Evolutionary conservation across 2,797 vertebrate species (phyloP).

Genomic region (Premnoplex brunnescens): DNA sequence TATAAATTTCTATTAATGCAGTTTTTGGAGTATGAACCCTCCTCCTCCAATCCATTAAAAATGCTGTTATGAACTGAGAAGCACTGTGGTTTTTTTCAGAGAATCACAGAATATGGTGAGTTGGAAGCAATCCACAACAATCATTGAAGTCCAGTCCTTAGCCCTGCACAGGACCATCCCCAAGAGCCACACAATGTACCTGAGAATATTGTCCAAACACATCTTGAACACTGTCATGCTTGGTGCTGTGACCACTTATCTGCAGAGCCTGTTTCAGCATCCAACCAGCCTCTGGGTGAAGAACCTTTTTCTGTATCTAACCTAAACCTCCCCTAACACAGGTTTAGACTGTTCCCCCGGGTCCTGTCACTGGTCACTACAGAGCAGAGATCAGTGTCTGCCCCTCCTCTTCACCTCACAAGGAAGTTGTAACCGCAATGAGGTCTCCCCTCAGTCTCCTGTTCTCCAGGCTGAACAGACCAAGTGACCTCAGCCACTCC

Average conservation of each 20-base stretch:
- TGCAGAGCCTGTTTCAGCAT: not conserved
- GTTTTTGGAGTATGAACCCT: fast-evolving
- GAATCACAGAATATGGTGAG: not conserved
- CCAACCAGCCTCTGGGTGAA: not conserved
- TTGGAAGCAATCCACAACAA: not conserved
- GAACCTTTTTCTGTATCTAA: not conserved
- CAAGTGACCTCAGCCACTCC: not conserved
- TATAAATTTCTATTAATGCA: not conserved
- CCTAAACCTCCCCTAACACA: not conserved
- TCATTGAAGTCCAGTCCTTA: not conserved
- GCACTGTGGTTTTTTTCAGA: not conserved
- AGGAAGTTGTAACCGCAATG: not conserved
- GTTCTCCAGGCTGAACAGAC: not conserved
- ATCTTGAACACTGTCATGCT: not conserved
- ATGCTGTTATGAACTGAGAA: not conserved
- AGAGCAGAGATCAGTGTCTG: not conserved
- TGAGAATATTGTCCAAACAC: not conserved
- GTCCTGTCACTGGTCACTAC: not conserved
- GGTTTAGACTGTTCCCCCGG: not conserved
- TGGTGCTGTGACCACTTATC: not conserved
- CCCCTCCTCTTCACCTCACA: fast-evolving
- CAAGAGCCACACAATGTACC: not conserved
- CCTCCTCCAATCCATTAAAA: not conserved
- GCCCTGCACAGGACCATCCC: not conserved
- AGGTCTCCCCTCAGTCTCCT: not conserved